phyloP scores from a whole-genome alignment of 2,888 invertebrate genomes.

The Ophonus ardosiacus region DNA sequence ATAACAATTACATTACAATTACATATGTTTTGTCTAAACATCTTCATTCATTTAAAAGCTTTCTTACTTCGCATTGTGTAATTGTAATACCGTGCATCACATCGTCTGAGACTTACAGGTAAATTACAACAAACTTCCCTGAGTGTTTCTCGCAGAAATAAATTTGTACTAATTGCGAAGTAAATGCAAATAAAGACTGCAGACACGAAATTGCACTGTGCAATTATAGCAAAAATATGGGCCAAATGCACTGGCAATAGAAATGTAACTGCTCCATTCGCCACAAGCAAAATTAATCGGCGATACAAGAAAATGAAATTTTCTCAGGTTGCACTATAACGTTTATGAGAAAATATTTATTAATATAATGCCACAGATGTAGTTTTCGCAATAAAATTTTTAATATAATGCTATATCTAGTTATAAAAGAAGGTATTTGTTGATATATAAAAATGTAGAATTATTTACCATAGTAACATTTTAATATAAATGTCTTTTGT shows the following conservation, averaged over 20 bases:
- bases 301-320: not conserved
- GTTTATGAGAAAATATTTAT: too few relatives aligned
- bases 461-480: too few relatives aligned
- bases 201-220: conserved; percentile 33
- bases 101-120: conserved; percentile 6
- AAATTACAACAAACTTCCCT: conserved; percentile 21
- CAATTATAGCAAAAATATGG: conserved; percentile 37
- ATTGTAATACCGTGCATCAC: not conserved
- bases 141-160: conserved; percentile 22
- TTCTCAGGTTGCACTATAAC: not conserved
- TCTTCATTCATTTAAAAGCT: not conserved
- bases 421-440: too few relatives aligned
- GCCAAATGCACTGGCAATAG: not conserved
- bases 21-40: not conserved
- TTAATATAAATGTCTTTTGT: too few relatives aligned
- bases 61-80: not conserved
- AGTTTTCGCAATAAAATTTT: too few relatives aligned
- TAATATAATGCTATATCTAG: too few relatives aligned
- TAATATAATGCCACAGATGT: too few relatives aligned
- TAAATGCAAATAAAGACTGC: conserved; percentile 48
- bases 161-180: conserved; percentile 41
- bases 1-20: too few relatives aligned
- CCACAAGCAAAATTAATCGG: conserved; percentile 7
- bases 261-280: not conserved
- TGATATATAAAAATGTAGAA: too few relatives aligned